Evolutionary conservation across 1,140 invertebrate genomes (phyloP).

Genomic region (Gonatopus flavifemur): DNA sequence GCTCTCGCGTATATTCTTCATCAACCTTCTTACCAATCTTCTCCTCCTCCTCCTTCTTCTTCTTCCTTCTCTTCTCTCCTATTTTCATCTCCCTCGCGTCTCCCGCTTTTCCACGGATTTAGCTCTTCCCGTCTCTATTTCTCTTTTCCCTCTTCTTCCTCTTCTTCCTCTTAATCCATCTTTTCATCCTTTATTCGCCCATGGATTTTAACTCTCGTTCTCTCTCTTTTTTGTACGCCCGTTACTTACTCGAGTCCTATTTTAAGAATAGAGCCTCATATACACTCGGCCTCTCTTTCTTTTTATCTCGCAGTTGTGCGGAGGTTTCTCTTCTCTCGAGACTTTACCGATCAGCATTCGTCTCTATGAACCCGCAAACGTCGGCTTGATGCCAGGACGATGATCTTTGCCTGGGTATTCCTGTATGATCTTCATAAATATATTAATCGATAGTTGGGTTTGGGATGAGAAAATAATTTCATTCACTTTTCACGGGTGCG

Average conservation of each 20-base stretch:
- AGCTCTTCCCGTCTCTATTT: conserved; percentile 15
- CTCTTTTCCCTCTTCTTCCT: conserved; percentile 22
- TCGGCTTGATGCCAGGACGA: too few relatives aligned
- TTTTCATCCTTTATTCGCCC: conserved; percentile 10
- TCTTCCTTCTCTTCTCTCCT: conserved; percentile 14
- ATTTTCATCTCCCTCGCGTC: conserved; percentile 22
- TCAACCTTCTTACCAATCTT: conserved; percentile 28
- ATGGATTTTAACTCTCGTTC: conserved; percentile 11
- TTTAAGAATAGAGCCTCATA: conserved; percentile 40
- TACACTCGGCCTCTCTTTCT: conserved; percentile 19
- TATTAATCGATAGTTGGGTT: too few relatives aligned
- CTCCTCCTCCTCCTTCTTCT: conserved; percentile 27
- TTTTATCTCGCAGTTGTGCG: too few relatives aligned
- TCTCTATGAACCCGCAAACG: too few relatives aligned
- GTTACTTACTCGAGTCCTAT: conserved; percentile 35
- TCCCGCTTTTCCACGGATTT: conserved; percentile 17
- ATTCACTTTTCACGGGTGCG: too few relatives aligned
- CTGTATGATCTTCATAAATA: too few relatives aligned
- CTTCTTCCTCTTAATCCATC: conserved; percentile 12
- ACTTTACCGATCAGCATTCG: too few relatives aligned
- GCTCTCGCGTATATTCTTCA: conserved; percentile 28
- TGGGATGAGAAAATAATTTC: too few relatives aligned
- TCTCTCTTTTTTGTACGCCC: conserved; percentile 19
- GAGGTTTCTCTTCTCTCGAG: too few relatives aligned
- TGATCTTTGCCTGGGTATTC: too few relatives aligned